Evolutionary conservation across 2,797 vertebrate species (phyloP), one percentile per base, ranked within the genome.

Genomic region (Pipistrellus pygmaeus): DNA sequence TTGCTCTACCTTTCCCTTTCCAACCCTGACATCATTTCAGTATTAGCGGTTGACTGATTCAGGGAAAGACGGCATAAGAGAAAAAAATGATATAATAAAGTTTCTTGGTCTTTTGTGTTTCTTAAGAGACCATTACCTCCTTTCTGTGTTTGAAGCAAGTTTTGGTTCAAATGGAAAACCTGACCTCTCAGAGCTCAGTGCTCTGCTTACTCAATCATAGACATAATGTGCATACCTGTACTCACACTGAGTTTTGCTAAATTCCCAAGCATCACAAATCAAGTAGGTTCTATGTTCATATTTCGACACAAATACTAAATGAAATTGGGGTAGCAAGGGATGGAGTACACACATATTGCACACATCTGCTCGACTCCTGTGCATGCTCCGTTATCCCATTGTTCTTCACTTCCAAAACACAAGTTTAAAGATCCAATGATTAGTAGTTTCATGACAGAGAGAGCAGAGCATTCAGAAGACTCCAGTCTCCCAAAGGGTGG

Each of bases 91-190:
- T 64, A 75, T 64, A 46, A 82, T 71, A 48, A n/a, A 17, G 14
- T 88, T 75, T 23, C 32, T 76, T 86, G 23, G 15, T 73, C 46
- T 72, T 92, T 41, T 48, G 1, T 85, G 15, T 44, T 68, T 94
- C 72, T 92, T 72, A 83, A 69, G 86, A 92, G 35, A 25, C 30
- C 13, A 13, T 32, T 83, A 41, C 10, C 11, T 87, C 85, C 41
- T 73, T 69, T 75, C 41, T 80, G 51, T 68, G 21, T 82, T 62
- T 4, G 48, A 89, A 81, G 41, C 21, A 66, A 21, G 1, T 66
- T 94, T 81, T 80, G 13, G 32, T 90, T 77, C 72, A 78, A 38
- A 41, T 72, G 55, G 55, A 80, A 90, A 94, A 72, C 4, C 12
- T 46, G 35, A 48, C n/a, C 46, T 89, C 51, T 71, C 35, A 18